Base-by-base conservation (phyloP, 1,140 invertebrate species). In the Halesus radiatus region DNA sequence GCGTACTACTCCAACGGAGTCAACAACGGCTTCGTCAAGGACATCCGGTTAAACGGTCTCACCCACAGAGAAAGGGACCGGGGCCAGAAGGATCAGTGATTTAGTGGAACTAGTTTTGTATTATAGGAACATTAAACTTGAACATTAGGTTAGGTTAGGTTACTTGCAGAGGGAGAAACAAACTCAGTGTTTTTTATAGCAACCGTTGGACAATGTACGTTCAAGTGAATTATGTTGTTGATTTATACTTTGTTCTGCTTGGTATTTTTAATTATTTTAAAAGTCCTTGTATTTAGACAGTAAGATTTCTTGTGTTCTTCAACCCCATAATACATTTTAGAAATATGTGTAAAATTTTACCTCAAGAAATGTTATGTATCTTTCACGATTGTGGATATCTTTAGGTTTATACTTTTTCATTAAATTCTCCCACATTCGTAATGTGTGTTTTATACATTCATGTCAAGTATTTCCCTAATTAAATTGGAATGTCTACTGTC, bases 1-100 rank as follows among this genome's bases (percentile, higher is more conserved):
- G 88, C 93, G 45, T 92, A 92, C 85, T 93, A 93, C 86, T 93
- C 92, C 62, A 93, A 92, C 82, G 92, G 92, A 16, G 91, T 92
- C 72, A 92, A 92, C 83, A 93, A 93, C 84, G 92, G 92, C 58
- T 93, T 92, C 85, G 91, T 93, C 23, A 90, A 83, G 78, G 82
- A 83, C 64, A 81, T 83, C 32, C 62, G 82, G 56, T 80, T 80
- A 80, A 80, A 82, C 52, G 83, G 81, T 66, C 77, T 83, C 15
- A 81, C 74, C 50, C 82, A 83, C 76, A 81, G 82, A 81, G 82
- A 83, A 64, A 37, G 73, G 32, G 82, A 83, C 58, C 54, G 73
- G 32, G 82, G 82, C 22, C 79, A 76, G 52, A 83, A 83, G 64
- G 82, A 83, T 79, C 66, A 78, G 80, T 83, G 82, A 83, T 83